These are phyloP conservation scores for Fratercula arctica DNA, from an alignment of 2,797 vertebrate genomes.

Conservation along the genomic window DNA sequence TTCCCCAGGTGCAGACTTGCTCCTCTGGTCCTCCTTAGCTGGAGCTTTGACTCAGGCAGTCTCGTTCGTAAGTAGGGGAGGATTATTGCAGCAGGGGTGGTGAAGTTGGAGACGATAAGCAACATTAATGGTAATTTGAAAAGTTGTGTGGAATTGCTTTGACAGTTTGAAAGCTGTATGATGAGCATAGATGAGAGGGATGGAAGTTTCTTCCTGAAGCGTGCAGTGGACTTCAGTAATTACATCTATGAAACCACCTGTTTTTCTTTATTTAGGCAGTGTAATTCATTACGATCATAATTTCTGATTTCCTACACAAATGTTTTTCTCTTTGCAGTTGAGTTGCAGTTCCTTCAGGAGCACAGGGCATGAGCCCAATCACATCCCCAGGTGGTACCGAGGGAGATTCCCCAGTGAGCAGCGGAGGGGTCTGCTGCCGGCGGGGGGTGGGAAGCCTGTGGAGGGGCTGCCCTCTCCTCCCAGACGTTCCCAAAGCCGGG, in stretches of 20 bases:
- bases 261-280: not conserved
- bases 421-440: fast-evolving
- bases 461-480: not conserved
- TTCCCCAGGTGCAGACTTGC: not conserved
- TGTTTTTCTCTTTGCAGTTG: not conserved
- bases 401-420: not conserved
- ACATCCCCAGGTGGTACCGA: not conserved
- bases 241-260: not conserved
- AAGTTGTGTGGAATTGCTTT: not conserved
- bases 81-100: not conserved
- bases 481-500: not conserved
- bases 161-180: not conserved
- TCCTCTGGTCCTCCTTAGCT: not conserved
- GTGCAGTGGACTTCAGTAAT: not conserved
- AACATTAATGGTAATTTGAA: not conserved
- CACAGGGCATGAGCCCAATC: not conserved
- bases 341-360: not conserved
- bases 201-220: not conserved
- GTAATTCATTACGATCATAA: not conserved
- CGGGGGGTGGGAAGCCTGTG: fast-evolving
- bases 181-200: not conserved
- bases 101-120: not conserved
- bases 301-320: not conserved
- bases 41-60: not conserved
- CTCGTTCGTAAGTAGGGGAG: not conserved